These are phyloP conservation scores for Megalonaias nervosa DNA, from an alignment of 1,140 invertebrate species.

Conservation along the genomic window DNA sequence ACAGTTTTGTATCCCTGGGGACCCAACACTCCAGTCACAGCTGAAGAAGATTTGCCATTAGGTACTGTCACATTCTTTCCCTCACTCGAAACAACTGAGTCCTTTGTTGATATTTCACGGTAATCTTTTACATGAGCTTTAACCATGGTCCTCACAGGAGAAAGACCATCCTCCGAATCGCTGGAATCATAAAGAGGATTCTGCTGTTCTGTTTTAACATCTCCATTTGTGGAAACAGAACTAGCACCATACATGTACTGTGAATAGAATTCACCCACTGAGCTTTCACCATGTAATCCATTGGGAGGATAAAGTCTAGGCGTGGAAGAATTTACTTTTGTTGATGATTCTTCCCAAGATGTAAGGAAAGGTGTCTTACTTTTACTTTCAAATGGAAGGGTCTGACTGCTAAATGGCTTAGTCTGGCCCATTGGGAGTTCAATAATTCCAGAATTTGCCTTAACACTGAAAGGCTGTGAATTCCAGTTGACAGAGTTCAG, in stretches of 20 bases:
- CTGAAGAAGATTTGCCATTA: too few relatives aligned
- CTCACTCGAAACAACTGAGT: too few relatives aligned
- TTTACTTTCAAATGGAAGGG: slow-evolving; percentile 14
- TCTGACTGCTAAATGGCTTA: slow-evolving; percentile 17
- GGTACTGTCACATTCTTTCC: too few relatives aligned
- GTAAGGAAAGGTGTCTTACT: slow-evolving; percentile 11
- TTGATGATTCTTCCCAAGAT: too few relatives aligned
- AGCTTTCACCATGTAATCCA: neutral
- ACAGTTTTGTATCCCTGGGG: too few relatives aligned
- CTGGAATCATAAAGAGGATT: slow-evolving; percentile 36
- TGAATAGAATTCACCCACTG: slow-evolving; percentile 23
- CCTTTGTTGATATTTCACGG: slow-evolving; percentile 13
- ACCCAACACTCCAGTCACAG: too few relatives aligned
- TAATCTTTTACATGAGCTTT: slow-evolving; percentile 29
- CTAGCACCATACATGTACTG: slow-evolving; percentile 32
- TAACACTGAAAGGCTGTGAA: slow-evolving; percentile 23
- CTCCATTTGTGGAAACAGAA: slow-evolving; percentile 8
- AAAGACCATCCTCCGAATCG: slow-evolving; percentile 25
- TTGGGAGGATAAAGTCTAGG: too few relatives aligned
- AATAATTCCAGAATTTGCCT: slow-evolving; percentile 23
- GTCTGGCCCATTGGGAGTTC: slow-evolving; percentile 18
- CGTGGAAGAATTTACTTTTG: neutral
- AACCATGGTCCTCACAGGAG: slow-evolving; percentile 22
- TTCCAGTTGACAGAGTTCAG: slow-evolving; percentile 22
- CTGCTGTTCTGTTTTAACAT: slow-evolving; percentile 1